phyloP scores from a whole-genome alignment of 2,797 vertebrate genomes.

The Neosilurus hyrtlii region DNA sequence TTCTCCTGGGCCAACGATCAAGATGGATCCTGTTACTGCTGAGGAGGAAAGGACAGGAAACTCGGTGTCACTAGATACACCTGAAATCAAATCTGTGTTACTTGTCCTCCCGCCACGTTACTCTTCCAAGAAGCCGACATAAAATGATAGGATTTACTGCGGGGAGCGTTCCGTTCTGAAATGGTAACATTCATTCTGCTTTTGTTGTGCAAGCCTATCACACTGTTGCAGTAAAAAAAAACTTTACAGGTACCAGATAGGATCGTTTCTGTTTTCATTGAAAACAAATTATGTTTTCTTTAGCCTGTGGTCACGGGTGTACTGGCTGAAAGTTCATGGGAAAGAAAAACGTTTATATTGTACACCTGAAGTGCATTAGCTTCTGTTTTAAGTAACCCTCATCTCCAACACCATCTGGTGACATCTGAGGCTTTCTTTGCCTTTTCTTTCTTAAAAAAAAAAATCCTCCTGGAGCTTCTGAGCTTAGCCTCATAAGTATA shows the following conservation, averaged over 20 bases:
- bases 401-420: neutral
- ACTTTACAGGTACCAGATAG: slow-evolving; percentile 21
- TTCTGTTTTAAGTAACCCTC: neutral
- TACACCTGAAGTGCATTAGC: neutral
- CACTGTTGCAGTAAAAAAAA: slow-evolving; percentile 6
- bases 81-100: slow-evolving; percentile 79
- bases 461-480: too few relatives aligned
- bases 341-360: neutral
- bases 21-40: slow-evolving; percentile 74
- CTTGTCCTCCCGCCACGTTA: slow-evolving; percentile 60
- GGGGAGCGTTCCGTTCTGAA: slow-evolving; percentile 32
- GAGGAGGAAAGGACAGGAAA: slow-evolving; percentile 63
- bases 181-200: slow-evolving; percentile 1
- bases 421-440: neutral
- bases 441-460: neutral
- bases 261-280: slow-evolving; percentile 26
- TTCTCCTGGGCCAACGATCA: slow-evolving; percentile 70
- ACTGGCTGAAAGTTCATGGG: neutral
- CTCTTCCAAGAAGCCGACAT: slow-evolving; percentile 57
- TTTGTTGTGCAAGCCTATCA: neutral
- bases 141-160: slow-evolving; percentile 65
- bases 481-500: too few relatives aligned
- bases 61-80: slow-evolving; percentile 73
- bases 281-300: neutral
- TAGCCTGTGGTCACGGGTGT: neutral